Percentiles rank a stretch among this genome's conserved stretches.
phyloP scores from a whole-genome alignment of 1,140 invertebrate genomes.

The Radopholus similis region DNA sequence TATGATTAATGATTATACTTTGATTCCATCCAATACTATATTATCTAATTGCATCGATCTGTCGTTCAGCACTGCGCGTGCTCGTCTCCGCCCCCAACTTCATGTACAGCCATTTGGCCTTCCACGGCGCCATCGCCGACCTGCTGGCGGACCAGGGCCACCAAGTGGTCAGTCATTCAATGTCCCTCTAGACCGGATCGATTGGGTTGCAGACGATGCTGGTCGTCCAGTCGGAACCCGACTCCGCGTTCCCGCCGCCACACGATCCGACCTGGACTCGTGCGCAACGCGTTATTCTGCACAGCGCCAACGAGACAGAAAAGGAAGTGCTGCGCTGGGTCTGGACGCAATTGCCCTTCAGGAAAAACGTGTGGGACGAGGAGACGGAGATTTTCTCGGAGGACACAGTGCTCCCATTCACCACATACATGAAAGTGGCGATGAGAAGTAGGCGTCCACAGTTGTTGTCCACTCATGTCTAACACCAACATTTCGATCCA shows the following conservation, averaged over 20 bases:
- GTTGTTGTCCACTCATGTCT: neutral
- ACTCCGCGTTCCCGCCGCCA: neutral
- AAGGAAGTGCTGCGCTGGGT: neutral
- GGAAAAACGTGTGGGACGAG: constrained; percentile 1
- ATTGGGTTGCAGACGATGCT: neutral
- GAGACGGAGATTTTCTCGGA: neutral
- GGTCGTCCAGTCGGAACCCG: neutral
- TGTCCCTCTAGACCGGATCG: neutral
- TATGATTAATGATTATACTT: too few species aligned
- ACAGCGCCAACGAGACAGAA: neutral
- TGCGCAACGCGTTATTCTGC: constrained; percentile 3
- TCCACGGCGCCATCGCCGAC: constrained; percentile 8
- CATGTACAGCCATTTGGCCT: constrained; percentile 5
- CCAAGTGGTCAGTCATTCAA: neutral
- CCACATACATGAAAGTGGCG: neutral
- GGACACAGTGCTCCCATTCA: neutral
- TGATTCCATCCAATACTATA: too few species aligned
- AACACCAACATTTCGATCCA: neutral
- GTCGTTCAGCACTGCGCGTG: constrained; percentile 5
- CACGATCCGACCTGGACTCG: constrained; percentile 6
- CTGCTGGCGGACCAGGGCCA: neutral
- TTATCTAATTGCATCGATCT: too few species aligned
- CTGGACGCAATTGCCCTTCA: neutral
- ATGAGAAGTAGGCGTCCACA: neutral
- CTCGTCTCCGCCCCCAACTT: constrained; percentile 10